phyloP scores from a whole-genome alignment of 2,113 vertebrate species.

The Catagonus wagneri region DNA sequence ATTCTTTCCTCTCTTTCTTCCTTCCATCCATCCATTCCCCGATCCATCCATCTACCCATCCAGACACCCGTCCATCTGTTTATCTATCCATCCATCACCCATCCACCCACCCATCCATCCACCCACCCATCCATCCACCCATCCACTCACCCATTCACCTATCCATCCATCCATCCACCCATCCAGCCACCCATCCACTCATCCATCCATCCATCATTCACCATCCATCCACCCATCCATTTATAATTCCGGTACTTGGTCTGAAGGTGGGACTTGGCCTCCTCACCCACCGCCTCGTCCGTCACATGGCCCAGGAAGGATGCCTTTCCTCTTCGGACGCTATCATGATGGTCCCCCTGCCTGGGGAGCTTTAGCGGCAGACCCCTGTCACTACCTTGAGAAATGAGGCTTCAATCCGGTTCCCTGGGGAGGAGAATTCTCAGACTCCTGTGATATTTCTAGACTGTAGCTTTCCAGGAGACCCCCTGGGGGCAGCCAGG shows the following conservation, averaged over 20 bases:
- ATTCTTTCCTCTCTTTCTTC: not conserved
- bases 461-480: not conserved
- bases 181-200: not conserved
- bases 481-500: not conserved
- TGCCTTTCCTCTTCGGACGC: not conserved
- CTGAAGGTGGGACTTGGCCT: not conserved
- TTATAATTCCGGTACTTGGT: accelerated
- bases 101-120: too few species aligned
- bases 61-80: accelerated
- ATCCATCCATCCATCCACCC: not conserved
- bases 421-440: accelerated
- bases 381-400: not conserved
- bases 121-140: not conserved
- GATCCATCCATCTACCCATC: accelerated
- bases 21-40: not conserved
- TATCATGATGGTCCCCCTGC: not conserved
- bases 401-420: not conserved
- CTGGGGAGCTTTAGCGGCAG: not conserved
- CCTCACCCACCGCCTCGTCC: accelerated
- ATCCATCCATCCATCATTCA: too few species aligned
- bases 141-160: not conserved
- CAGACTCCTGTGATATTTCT: not conserved
- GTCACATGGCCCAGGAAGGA: not conserved
- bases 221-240: accelerated
- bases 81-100: not conserved